Conservation (phyloP, 2,888 invertebrate species). For the Lycocerus yunnanus region DNA sequence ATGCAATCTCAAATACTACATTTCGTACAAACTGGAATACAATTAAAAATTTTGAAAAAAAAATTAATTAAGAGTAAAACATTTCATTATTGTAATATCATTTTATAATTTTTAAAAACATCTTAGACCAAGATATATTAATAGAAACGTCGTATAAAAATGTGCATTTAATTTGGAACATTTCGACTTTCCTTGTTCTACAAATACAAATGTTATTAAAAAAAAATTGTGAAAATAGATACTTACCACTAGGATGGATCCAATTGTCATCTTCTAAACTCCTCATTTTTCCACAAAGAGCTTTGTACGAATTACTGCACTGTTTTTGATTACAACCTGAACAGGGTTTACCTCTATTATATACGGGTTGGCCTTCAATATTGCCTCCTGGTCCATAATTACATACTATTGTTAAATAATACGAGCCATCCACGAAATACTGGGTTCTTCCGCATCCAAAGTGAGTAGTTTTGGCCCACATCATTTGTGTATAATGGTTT, state of each 20-base stretch:
- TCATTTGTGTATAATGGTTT: conserved; percentile 27
- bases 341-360: conserved; percentile 14
- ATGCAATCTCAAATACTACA: no score
- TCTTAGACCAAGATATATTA: background rate
- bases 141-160: background rate
- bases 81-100: no score
- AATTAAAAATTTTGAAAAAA: no score
- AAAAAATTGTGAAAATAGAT: background rate
- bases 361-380: conserved; percentile 7
- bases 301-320: background rate
- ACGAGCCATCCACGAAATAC: background rate
- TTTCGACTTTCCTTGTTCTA: background rate
- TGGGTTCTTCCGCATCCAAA: conserved; percentile 30
- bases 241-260: background rate
- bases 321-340: background rate
- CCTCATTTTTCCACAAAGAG: background rate
- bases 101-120: background rate
- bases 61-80: no score
- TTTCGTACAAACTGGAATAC: no score
- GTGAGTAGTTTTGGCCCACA: conserved; percentile 33
- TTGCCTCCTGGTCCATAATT: conserved; percentile 26
- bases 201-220: background rate
- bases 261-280: background rate
- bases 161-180: background rate
- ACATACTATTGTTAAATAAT: background rate